Conservation (phyloP, 2,888 invertebrate species). For the Brachylomia viminalis region DNA sequence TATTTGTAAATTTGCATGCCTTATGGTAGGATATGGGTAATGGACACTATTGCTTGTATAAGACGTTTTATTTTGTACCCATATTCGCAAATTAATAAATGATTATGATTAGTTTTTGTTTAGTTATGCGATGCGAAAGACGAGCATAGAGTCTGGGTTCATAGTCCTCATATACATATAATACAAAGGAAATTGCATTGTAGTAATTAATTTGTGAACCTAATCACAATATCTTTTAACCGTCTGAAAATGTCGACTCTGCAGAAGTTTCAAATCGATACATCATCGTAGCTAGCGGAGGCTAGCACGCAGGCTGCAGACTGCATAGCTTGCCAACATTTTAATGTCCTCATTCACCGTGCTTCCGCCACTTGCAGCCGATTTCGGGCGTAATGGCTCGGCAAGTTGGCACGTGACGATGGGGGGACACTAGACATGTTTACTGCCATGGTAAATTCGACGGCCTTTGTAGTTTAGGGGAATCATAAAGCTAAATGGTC, state of each 20-base stretch:
- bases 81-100: too few species aligned
- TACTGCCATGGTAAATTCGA: constrained; percentile 21
- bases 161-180: background rate
- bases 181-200: background rate
- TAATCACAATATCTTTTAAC: background rate
- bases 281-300: background rate
- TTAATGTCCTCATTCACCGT: constrained; percentile 23
- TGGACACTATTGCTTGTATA: too few species aligned
- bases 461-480: background rate
- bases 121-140: background rate
- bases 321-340: constrained; percentile 28
- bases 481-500: background rate
- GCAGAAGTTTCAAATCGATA: constrained; percentile 19
- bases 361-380: constrained; percentile 9
- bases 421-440: constrained; percentile 14
- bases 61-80: too few species aligned
- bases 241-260: background rate
- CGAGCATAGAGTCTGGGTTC: background rate
- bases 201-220: constrained; percentile 8
- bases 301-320: constrained; percentile 2
- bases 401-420: constrained; percentile 12
- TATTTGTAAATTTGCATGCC: too few species aligned
- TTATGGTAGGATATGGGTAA: too few species aligned
- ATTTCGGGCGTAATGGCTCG: background rate
- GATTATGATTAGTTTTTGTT: background rate